Evolutionary conservation across 2,888 invertebrate species (phyloP), one percentile per base, ranked within the genome.

Genomic region (Ornithoptera priamus): DNA sequence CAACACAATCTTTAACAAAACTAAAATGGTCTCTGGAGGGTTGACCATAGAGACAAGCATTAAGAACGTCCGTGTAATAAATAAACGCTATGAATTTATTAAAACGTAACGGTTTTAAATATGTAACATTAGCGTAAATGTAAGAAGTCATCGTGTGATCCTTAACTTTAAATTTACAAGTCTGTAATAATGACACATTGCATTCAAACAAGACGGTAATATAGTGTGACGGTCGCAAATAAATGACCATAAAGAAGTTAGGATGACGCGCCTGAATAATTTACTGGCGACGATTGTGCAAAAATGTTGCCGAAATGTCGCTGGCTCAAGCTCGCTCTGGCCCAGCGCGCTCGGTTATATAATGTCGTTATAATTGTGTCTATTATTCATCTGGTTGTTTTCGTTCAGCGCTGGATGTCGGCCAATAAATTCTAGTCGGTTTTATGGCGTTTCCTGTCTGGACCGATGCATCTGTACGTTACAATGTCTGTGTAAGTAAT

Each of bases 361-460:
- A 71, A 62, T 60, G 15, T 65, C n/a, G 62, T 68, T 64, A 66
- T 69, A 62, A 68, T 71, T 68, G 69, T 57, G 61, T 60, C 67
- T 69, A 70, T 70, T 73, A 73, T 62, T 62, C 65, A 62, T 67
- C 67, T 70, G 46, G 72, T 72, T 72, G 74, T 76, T 75, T 75
- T 75, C 74, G 70, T 73, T 68, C 65, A 71, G 68, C 68, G 68
- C 75, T 74, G 76, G 73, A 70, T 39, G 59, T 22, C 62, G 69
- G 72, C 76, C 72, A 76, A 76, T 73, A 76, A 75, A 72, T 75
- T 71, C 67, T 58, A 69, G 70, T 74, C 71, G 71, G 72, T 73
- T 73, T 76, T 74, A 73, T 73, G 73, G 73, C 71, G 65, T 71
- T 74, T 73, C 72, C 74, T 69, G 76, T 75, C 75, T 74, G 74